Evolutionary conservation across 1,140 invertebrate genomes (phyloP).

Genomic region (Bombus fervidus): DNA sequence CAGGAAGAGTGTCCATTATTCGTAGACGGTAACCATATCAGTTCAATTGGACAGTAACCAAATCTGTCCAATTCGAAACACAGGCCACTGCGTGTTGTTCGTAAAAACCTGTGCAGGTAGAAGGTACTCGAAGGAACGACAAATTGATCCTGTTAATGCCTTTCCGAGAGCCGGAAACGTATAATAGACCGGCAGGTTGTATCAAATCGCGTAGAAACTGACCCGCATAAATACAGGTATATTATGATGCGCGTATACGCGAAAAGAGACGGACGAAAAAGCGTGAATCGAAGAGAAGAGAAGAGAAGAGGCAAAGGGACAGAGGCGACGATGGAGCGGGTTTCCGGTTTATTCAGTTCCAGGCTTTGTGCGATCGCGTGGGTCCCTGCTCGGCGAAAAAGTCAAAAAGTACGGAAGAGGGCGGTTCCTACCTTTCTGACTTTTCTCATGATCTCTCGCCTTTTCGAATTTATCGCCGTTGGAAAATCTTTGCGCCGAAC

Average conservation of each 20-base stretch:
- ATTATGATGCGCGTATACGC: neutral
- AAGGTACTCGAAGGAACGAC: neutral
- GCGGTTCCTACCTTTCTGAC: slow-evolving; percentile 60
- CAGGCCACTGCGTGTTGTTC: too few relatives aligned
- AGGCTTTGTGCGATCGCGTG: slow-evolving; percentile 47
- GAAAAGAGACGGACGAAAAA: slow-evolving; percentile 1
- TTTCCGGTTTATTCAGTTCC: slow-evolving; percentile 77
- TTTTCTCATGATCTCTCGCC: slow-evolving; percentile 65
- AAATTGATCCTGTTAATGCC: neutral
- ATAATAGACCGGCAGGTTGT: slow-evolving; percentile 54
- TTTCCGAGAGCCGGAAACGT: too few relatives aligned
- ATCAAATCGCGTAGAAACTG: slow-evolving; percentile 45
- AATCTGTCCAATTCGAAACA: too few relatives aligned
- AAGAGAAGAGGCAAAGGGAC: slow-evolving; percentile 67
- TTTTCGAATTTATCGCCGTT: slow-evolving; percentile 67
- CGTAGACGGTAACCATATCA: too few relatives aligned
- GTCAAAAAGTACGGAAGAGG: slow-evolving; percentile 76
- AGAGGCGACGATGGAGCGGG: slow-evolving; percentile 69
- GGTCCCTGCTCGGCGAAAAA: slow-evolving; percentile 61
- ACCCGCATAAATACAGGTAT: slow-evolving; percentile 43
- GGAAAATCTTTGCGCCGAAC: slow-evolving; percentile 49
- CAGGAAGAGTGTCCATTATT: too few relatives aligned
- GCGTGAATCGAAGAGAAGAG: slow-evolving; percentile 39
- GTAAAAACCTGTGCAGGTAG: too few relatives aligned
- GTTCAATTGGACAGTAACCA: too few relatives aligned